These are phyloP conservation scores for Silvanus unidentatus DNA, from an alignment of 2,888 invertebrate species.

Conservation along the genomic window DNA sequence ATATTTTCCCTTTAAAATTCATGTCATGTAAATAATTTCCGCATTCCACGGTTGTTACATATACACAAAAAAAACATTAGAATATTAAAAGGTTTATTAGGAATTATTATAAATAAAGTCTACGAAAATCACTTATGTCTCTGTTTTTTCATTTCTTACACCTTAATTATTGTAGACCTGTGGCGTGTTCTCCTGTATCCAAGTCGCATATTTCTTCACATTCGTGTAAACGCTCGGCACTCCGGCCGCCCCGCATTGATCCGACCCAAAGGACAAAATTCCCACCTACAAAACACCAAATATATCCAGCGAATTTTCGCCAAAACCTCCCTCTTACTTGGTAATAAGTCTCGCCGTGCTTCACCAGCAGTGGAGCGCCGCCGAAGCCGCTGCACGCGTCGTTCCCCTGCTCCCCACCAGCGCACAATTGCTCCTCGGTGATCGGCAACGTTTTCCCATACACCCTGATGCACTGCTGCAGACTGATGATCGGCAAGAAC, in stretches of 20 bases:
- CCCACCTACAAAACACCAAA: conserved; percentile 54
- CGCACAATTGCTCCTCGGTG: conserved; percentile 62
- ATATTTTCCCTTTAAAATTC: too few species aligned
- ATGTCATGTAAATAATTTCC: too few species aligned
- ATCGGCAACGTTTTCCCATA: conserved; percentile 63
- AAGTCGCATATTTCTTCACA: conserved; percentile 65
- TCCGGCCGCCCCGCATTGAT: conserved; percentile 66
- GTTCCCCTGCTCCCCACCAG: conserved; percentile 65
- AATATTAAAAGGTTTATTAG: conserved; percentile 13
- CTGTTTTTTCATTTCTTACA: not conserved
- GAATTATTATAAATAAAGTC: conserved; percentile 10
- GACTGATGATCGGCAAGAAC: conserved; percentile 60
- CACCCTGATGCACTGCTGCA: conserved; percentile 61
- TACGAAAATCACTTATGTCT: not conserved
- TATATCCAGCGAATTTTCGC: not conserved
- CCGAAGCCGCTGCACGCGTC: conserved; percentile 78
- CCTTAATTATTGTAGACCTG: conserved; percentile 34
- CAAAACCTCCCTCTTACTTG: conserved; percentile 59
- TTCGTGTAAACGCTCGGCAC: conserved; percentile 74
- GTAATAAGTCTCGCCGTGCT: conserved; percentile 56
- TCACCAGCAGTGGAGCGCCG: conserved; percentile 65
- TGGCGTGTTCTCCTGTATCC: conserved; percentile 69
- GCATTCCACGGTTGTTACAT: too few species aligned
- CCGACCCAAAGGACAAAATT: conserved; percentile 74
- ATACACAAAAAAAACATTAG: not conserved